phyloP scores from a whole-genome alignment of 2,888 invertebrate species.

The Noctuana brunneofusca region DNA sequence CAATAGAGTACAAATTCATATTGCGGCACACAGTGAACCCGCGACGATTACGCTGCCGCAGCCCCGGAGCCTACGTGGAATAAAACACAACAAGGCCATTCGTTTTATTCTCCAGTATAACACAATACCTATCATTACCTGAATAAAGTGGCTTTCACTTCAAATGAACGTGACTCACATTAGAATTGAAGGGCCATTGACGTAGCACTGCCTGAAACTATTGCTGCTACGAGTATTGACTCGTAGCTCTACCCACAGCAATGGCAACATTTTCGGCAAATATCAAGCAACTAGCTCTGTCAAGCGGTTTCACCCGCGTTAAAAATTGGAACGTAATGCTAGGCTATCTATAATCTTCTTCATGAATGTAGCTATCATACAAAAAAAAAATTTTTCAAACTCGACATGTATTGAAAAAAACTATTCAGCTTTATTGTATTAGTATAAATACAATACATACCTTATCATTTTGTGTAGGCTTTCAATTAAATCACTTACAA shows the following conservation, averaged over 20 bases:
- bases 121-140: constrained; percentile 35
- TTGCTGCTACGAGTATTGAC: background rate
- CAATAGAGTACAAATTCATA: constrained; percentile 81
- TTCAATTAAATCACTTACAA: too few species aligned
- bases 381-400: too few species aligned
- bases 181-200: constrained; percentile 11
- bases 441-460: too few species aligned
- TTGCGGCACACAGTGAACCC: constrained; percentile 64
- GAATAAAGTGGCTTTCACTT: constrained; percentile 31
- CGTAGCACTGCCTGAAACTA: constrained; percentile 15
- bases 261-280: background rate
- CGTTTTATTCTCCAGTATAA: constrained; percentile 42
- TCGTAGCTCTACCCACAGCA: background rate
- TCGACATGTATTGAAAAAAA: too few species aligned
- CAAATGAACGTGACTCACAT: constrained; percentile 27
- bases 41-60: constrained; percentile 54
- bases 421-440: too few species aligned
- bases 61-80: constrained; percentile 41
- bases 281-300: too few species aligned
- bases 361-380: too few species aligned
- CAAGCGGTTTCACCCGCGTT: too few species aligned
- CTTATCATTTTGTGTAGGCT: too few species aligned
- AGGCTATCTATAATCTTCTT: too few species aligned
- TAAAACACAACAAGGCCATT: constrained; percentile 40
- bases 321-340: too few species aligned